Conservation (phyloP, 2,888 invertebrate species). For the Melieria omissa region DNA sequence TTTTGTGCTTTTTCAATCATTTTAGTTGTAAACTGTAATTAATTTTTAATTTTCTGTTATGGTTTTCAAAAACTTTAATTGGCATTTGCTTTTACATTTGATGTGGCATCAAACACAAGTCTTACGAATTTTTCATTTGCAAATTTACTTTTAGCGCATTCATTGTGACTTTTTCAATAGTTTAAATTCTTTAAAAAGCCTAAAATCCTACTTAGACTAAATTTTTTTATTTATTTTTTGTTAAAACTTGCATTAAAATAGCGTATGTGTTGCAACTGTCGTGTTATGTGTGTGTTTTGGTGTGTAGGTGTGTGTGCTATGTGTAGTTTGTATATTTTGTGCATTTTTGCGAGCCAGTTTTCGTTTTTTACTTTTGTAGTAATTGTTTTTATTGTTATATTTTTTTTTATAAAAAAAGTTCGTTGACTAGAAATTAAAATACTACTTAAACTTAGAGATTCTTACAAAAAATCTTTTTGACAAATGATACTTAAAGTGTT, state of each 20-base stretch:
- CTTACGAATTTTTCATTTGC: too few species aligned
- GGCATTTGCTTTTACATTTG: too few species aligned
- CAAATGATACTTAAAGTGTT: too few species aligned
- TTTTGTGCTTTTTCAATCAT: too few species aligned
- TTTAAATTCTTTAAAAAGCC: not conserved
- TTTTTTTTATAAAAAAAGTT: slow-evolving; percentile 9
- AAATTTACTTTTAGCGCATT: not conserved
- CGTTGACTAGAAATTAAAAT: slow-evolving; percentile 32
- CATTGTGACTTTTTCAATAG: not conserved
- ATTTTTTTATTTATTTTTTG: not conserved
- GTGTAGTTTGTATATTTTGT: not conserved
- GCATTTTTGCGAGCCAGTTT: slow-evolving; percentile 3
- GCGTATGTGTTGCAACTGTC: not conserved
- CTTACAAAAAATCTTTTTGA: too few species aligned
- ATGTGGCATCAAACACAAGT: too few species aligned
- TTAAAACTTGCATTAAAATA: slow-evolving; percentile 26
- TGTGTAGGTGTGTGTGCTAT: not conserved
- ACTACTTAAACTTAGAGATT: not conserved
- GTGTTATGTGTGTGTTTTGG: not conserved
- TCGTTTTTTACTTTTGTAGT: not conserved
- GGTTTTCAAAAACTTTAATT: too few species aligned
- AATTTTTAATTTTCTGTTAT: too few species aligned
- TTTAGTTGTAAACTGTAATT: too few species aligned
- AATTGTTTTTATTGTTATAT: slow-evolving; percentile 8
- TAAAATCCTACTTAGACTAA: slow-evolving; percentile 2